Evolutionary conservation across 2,113 vertebrate genomes (phyloP).

Genomic region (Gorsachius goisagi): DNA sequence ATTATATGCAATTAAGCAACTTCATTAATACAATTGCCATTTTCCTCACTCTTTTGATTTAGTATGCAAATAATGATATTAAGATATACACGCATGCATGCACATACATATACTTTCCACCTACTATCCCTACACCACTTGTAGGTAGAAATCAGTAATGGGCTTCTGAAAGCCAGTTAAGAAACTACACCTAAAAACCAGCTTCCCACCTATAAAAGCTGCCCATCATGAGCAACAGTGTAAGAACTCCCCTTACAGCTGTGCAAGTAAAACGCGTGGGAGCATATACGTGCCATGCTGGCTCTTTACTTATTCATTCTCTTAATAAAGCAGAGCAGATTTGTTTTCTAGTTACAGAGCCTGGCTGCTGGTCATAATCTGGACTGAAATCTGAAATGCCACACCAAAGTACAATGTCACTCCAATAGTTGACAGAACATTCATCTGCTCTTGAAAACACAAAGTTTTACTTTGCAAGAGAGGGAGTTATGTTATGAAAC

Average conservation of each 20-base stretch:
- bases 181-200: background rate
- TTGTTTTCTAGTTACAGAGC: background rate
- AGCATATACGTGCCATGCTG: background rate
- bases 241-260: background rate
- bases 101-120: background rate
- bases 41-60: slow-evolving; percentile 47
- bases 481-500: slow-evolving; percentile 44
- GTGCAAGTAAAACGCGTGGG: background rate
- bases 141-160: background rate
- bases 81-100: background rate
- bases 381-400: slow-evolving; percentile 23
- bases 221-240: background rate
- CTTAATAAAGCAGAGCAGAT: background rate
- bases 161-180: background rate
- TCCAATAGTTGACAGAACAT: background rate
- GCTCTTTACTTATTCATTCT: background rate
- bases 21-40: slow-evolving; percentile 64
- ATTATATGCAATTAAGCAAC: slow-evolving; percentile 64
- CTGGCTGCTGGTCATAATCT: background rate
- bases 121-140: background rate
- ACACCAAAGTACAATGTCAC: background rate
- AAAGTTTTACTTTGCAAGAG: slow-evolving; percentile 41
- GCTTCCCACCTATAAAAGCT: background rate
- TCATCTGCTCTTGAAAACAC: slow-evolving; percentile 23
- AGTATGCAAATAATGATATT: slow-evolving; percentile 51